Conservation (phyloP, 2,113 vertebrate genomes). For the Brachyhypopomus occidentalis region DNA sequence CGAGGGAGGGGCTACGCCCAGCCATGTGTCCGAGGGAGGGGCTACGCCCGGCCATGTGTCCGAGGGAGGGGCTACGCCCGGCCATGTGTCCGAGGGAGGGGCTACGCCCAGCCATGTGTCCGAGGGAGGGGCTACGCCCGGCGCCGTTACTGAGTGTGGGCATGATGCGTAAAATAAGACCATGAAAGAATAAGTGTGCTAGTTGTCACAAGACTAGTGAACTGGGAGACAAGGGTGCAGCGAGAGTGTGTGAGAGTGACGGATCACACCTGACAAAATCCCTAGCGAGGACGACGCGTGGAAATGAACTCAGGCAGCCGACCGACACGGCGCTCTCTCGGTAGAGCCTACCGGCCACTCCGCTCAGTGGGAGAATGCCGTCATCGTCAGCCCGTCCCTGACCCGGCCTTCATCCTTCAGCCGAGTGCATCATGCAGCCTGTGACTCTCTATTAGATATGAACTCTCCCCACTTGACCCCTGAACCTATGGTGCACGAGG, state of each 20-base stretch:
- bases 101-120: no score
- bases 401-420: background rate
- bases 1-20: no score
- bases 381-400: constrained; percentile 5
- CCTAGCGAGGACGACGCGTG: constrained; percentile 4
- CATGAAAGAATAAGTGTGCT: constrained; percentile 27
- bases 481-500: background rate
- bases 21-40: no score
- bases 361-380: no score
- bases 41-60: no score
- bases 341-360: background rate
- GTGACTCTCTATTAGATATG: constrained; percentile 22
- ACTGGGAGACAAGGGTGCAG: constrained; percentile 1
- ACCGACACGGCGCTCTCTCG: background rate
- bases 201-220: constrained; percentile 17
- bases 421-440: background rate
- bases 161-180: constrained; percentile 38
- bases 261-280: background rate
- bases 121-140: no score
- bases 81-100: no score
- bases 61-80: no score
- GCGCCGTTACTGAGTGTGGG: constrained; percentile 36
- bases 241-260: background rate
- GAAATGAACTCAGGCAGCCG: constrained; percentile 24
- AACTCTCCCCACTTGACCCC: constrained; percentile 32